Percentiles rank a stretch among this genome's conserved stretches.
These are phyloP conservation scores for Heliconius hewitsoni DNA, from an alignment of 1,140 invertebrate species.

Conservation along the genomic window DNA sequence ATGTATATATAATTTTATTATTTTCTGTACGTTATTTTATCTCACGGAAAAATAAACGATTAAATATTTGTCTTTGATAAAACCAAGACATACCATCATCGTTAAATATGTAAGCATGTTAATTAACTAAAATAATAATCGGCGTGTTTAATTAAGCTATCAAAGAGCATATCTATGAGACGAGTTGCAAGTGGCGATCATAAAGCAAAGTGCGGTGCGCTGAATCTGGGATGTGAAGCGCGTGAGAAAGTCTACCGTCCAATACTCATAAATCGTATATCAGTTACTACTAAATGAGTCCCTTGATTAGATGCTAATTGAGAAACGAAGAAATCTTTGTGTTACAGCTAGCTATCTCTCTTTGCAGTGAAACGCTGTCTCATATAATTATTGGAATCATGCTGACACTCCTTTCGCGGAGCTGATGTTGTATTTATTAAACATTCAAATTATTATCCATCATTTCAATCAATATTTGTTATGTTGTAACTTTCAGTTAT, in stretches of 20 bases:
- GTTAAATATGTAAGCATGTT: slow-evolving; percentile 1
- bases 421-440: slow-evolving; percentile 54
- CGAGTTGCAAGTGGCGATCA: slow-evolving; percentile 43
- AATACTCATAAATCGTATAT: slow-evolving; percentile 64
- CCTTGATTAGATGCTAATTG: slow-evolving; percentile 74
- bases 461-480: slow-evolving; percentile 72
- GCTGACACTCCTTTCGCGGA: slow-evolving; percentile 39
- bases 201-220: slow-evolving; percentile 48
- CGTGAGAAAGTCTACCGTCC: slow-evolving; percentile 66
- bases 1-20: neutral
- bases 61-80: neutral
- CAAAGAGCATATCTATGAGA: slow-evolving; percentile 38
- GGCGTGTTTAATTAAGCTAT: slow-evolving; percentile 38
- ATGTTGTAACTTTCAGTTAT: slow-evolving; percentile 65
- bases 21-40: neutral
- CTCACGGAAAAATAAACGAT: slow-evolving; percentile 5
- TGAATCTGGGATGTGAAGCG: slow-evolving; percentile 54
- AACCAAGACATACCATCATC: neutral
- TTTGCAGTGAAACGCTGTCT: slow-evolving; percentile 54
- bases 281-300: slow-evolving; percentile 64
- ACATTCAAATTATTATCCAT: slow-evolving; percentile 59
- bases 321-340: slow-evolving; percentile 67
- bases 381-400: slow-evolving; percentile 42
- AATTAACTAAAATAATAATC: slow-evolving; percentile 15
- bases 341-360: slow-evolving; percentile 20